Conservation (phyloP, 2,888 invertebrate species). For the Phaedon cochleariae region DNA sequence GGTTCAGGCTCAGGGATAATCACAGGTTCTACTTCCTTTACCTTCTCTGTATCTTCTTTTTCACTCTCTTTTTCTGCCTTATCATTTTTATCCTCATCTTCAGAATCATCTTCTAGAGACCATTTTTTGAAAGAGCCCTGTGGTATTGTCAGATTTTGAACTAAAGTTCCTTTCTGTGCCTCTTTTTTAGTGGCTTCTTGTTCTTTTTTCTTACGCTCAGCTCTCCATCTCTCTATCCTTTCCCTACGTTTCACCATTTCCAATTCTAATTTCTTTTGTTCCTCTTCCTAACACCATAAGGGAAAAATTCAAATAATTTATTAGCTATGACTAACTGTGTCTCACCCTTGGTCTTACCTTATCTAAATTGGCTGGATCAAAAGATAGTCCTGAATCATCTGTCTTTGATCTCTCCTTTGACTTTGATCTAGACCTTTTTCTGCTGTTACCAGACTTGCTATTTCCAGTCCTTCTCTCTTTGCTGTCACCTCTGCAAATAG, state of each 20-base stretch:
- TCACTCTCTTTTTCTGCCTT: slow-evolving; percentile 47
- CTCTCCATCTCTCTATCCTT: slow-evolving; percentile 95
- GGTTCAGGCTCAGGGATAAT: slow-evolving; percentile 41
- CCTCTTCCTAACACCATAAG: slow-evolving; percentile 75
- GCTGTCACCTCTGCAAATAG: slow-evolving; percentile 66
- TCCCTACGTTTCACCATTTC: slow-evolving; percentile 97
- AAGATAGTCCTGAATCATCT: slow-evolving; percentile 69
- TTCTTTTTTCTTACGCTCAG: slow-evolving; percentile 90
- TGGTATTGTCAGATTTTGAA: slow-evolving; percentile 57
- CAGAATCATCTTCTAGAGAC: slow-evolving; percentile 96
- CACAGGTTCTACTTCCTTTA: slow-evolving; percentile 65
- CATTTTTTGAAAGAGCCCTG: slow-evolving; percentile 78
- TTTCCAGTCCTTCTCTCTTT: slow-evolving; percentile 71
- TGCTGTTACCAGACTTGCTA: slow-evolving; percentile 61
- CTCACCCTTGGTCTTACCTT: too few species aligned
- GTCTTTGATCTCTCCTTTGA: slow-evolving; percentile 64
- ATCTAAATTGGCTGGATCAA: slow-evolving; percentile 78
- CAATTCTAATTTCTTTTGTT: slow-evolving; percentile 86
- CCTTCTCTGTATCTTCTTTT: slow-evolving; percentile 60
- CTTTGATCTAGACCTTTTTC: slow-evolving; percentile 57
- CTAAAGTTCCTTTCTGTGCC: slow-evolving; percentile 71
- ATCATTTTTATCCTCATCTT: slow-evolving; percentile 76
- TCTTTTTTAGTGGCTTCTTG: slow-evolving; percentile 83
- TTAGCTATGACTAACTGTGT: background rate
- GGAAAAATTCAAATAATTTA: background rate